Evolutionary conservation across 2,797 vertebrate genomes (phyloP).

Genomic region (Alcedo atthis): DNA sequence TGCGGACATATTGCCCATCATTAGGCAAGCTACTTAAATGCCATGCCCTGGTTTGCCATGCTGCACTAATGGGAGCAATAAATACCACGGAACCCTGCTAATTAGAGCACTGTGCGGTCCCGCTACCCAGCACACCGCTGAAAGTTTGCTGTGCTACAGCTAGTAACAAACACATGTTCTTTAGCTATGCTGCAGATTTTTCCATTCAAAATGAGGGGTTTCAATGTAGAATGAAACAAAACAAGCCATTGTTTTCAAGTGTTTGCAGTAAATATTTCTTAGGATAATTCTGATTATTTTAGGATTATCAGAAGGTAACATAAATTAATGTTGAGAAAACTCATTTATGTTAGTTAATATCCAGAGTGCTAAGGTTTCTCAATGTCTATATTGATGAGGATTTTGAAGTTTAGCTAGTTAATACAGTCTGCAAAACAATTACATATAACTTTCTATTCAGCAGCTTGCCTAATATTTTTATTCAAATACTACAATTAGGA

Average conservation of each 20-base stretch:
- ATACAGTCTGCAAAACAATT: background rate
- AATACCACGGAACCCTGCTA: background rate
- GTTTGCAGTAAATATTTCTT: background rate
- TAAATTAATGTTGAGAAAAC: background rate
- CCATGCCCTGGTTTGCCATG: background rate
- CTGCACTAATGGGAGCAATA: constrained; percentile 6
- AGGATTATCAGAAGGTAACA: background rate
- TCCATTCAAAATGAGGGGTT: background rate
- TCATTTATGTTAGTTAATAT: background rate
- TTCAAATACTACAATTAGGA: constrained; percentile 41
- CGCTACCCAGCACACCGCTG: background rate
- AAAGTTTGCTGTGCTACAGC: background rate
- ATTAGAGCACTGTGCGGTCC: background rate
- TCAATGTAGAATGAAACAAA: background rate
- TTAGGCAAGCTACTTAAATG: constrained; percentile 8
- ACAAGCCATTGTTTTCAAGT: background rate
- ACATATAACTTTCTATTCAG: background rate
- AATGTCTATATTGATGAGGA: background rate
- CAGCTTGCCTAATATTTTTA: constrained; percentile 9
- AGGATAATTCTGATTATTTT: background rate
- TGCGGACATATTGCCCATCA: background rate
- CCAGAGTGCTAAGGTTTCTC: background rate
- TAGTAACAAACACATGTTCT: background rate
- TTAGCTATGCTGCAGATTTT: background rate
- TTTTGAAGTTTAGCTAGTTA: constrained; percentile 3